A percentile compares a stretch with the other conserved stretches of the same genome.
Conservation (phyloP, 1,140 invertebrate species). For the Gonatopus flavifemur region DNA sequence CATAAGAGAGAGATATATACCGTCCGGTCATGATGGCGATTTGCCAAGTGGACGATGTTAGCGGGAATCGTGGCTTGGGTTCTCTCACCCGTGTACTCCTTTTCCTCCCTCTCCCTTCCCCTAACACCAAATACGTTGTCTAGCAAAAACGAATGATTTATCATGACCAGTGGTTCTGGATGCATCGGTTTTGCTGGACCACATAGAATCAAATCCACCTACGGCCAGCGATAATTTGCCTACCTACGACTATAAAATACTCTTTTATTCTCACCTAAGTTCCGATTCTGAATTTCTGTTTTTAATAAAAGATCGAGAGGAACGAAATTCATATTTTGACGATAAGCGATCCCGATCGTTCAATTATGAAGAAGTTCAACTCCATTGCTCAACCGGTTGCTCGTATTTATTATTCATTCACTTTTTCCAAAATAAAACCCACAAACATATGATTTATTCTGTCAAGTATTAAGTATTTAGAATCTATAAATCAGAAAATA, state of each 20-base stretch:
- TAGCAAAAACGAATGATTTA: slow-evolving; percentile 52
- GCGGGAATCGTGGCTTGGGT: slow-evolving; percentile 45
- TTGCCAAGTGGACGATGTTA: slow-evolving; percentile 45
- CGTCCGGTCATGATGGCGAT: slow-evolving; percentile 38
- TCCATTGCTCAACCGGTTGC: too few species aligned
- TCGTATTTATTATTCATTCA: too few species aligned
- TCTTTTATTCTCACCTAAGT: too few species aligned
- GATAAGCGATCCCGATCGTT: too few species aligned
- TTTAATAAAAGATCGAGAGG: too few species aligned
- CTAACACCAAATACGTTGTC: slow-evolving; percentile 43
- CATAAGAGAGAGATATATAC: slow-evolving; percentile 35
- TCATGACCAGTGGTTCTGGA: slow-evolving; percentile 38
- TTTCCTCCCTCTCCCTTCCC: slow-evolving; percentile 3
- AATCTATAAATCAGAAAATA: too few species aligned
- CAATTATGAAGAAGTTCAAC: too few species aligned
- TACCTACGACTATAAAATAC: slow-evolving; percentile 17
- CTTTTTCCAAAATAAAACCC: too few species aligned
- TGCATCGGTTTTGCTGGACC: slow-evolving; percentile 39
- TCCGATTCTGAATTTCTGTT: too few species aligned
- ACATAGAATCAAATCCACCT: slow-evolving; percentile 39
- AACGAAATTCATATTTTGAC: too few species aligned
- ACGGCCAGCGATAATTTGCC: slow-evolving; percentile 40
- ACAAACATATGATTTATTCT: too few species aligned
- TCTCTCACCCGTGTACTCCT: slow-evolving; percentile 3
- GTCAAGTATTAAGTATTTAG: too few species aligned